phyloP scores from a whole-genome alignment of 2,888 invertebrate species.

The Atherix ibis region DNA sequence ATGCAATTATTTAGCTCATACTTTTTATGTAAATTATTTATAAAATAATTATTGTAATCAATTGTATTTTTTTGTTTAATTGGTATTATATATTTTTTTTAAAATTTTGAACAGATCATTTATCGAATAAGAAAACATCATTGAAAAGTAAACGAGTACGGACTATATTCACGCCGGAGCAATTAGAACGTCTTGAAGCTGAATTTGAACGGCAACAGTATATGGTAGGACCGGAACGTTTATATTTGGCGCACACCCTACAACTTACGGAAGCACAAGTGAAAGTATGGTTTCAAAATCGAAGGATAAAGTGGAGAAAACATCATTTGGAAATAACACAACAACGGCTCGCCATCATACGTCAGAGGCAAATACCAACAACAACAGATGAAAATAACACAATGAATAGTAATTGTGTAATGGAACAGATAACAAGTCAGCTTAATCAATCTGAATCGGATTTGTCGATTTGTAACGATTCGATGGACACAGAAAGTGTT shows the following conservation, averaged over 20 bases:
- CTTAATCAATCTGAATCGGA: slow-evolving; percentile 25
- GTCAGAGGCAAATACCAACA: slow-evolving; percentile 26
- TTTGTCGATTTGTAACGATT: slow-evolving; percentile 32
- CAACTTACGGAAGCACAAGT: slow-evolving; percentile 43
- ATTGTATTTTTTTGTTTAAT: no score
- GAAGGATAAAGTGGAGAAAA: slow-evolving; percentile 85
- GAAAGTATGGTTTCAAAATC: slow-evolving; percentile 85
- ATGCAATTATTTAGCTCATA: no score
- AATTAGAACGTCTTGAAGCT: slow-evolving; percentile 80
- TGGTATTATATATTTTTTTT: no score
- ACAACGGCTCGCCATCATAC: slow-evolving; percentile 51
- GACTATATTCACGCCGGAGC: slow-evolving; percentile 94
- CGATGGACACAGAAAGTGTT: slow-evolving; percentile 29
- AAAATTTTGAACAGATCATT: slow-evolving; percentile 33
- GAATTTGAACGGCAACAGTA: slow-evolving; percentile 95
- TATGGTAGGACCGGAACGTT: slow-evolving; percentile 92
- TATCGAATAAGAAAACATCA: slow-evolving; percentile 25
- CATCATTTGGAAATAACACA: slow-evolving; percentile 86
- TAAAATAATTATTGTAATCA: no score
- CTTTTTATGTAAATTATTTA: no score
- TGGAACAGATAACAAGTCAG: slow-evolving; percentile 3
- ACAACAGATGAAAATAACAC: slow-evolving; percentile 1
- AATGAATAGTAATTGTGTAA: neutral
- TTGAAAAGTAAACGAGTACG: slow-evolving; percentile 72
- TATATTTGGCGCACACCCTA: slow-evolving; percentile 58